Evolutionary conservation across 2,113 vertebrate genomes (phyloP), one percentile per base, ranked within the genome.

Genomic region (Solea solea): DNA sequence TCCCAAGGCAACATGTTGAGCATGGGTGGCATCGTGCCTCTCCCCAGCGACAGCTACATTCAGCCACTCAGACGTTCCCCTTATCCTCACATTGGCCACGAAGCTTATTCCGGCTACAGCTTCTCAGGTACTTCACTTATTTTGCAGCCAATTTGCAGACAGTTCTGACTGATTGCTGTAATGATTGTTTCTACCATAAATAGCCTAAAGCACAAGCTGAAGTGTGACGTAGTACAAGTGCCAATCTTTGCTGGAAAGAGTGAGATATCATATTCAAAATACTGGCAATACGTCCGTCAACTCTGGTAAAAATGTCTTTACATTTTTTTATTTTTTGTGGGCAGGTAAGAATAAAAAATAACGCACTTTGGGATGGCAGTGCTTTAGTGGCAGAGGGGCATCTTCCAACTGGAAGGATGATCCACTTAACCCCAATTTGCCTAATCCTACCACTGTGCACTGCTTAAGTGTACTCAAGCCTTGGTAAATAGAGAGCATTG

Each of bases 21-120:
- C 0, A 94, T 95, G 9, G 94, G 94, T 63, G 96, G 96, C 50
- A 97, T 97, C 95, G 94, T 96, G 13, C 98, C 97, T 1, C 87
- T 98, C 79, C 97, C 98, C 72, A 96, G 95, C 2, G 97, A 98
- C 94, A 97, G 96, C 92, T 95, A 95, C 90, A 95, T 95, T 51
- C 87, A 93, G 10, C 94, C 97, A 3, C 83, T 88, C 0, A 95
- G 94, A 3, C 80, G 87, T 28, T 80, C 90, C n/a, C 92, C 94
- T 0, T 92, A 86, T 71, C 90, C 94, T 0, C 91, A 94, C 15
- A 93, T 91, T 71, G 85, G 90, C 51, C 82, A 87, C 0, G 88
- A 92, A 28, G 55, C 76, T 13, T 82, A 82, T 57, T 72, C 69
- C 9, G 51, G 78, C 50, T 89, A 85, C 73, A 89, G 80, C 86